These are phyloP conservation scores for Spisula subtruncata DNA, from an alignment of 2,888 invertebrate species.

Conservation along the genomic window DNA sequence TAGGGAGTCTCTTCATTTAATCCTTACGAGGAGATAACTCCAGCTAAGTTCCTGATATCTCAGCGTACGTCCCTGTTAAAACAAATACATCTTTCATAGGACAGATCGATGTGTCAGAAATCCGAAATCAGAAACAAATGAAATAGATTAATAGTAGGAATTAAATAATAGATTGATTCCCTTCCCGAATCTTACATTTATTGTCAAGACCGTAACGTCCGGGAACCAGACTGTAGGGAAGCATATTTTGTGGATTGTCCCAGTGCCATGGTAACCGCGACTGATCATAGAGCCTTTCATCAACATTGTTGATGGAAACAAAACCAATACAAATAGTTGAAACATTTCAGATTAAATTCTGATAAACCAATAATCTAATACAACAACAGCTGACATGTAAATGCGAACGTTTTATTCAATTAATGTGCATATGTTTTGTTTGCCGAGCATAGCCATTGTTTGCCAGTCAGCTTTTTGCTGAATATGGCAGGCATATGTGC, in stretches of 20 bases:
- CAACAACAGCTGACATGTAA: too few species aligned
- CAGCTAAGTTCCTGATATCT: constrained; percentile 47
- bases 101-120: constrained; percentile 39
- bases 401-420: too few species aligned
- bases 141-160: too few species aligned
- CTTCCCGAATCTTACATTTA: too few species aligned
- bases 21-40: constrained; percentile 55
- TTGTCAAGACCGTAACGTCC: too few species aligned
- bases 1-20: constrained; percentile 54
- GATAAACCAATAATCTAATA: neutral
- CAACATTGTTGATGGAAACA: neutral
- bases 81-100: constrained; percentile 43
- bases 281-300: constrained; percentile 7
- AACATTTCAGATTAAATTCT: neutral
- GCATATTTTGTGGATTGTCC: neutral
- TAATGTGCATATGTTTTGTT: too few species aligned
- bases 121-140: constrained; percentile 22
- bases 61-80: constrained; percentile 16
- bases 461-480: too few species aligned
- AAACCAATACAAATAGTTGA: neutral
- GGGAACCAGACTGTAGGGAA: too few species aligned
- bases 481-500: too few species aligned
- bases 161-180: too few species aligned
- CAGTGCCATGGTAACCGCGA: neutral
- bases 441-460: too few species aligned